Conservation (phyloP, 1,140 invertebrate species). For the Trichonephila inaurata region DNA sequence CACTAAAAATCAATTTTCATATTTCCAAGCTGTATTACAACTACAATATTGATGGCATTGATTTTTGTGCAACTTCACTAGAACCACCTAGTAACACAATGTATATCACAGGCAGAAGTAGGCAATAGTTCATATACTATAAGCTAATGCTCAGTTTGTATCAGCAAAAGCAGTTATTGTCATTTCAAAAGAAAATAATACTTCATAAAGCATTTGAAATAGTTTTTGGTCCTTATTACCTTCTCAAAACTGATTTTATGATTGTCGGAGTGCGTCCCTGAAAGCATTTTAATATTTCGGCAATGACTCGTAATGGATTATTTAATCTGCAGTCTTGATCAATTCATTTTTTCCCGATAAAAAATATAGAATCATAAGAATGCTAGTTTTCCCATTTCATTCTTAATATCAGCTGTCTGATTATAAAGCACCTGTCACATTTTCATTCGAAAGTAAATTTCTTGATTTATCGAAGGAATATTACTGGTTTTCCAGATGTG, state of each 20-base stretch:
- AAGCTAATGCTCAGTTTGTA: not conserved
- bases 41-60: not conserved
- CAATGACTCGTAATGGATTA: no score
- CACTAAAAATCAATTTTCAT: not conserved
- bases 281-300: no score
- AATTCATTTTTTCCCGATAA: no score
- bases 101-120: not conserved
- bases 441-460: no score
- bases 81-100: slow-evolving; percentile 10
- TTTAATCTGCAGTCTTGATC: no score
- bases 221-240: not conserved
- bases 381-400: no score
- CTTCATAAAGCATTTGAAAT: not conserved
- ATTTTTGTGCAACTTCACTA: not conserved
- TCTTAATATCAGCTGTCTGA: no score
- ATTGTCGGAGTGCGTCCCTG: not conserved
- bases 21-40: no score
- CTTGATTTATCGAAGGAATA: no score
- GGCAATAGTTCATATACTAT: not conserved
- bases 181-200: not conserved
- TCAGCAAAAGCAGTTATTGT: not conserved
- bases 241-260: not conserved
- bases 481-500: not conserved
- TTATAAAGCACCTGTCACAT: no score
- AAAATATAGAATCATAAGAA: no score